Evolutionary conservation across 2,797 vertebrate genomes (phyloP), one percentile per base, ranked within the genome.

Genomic region (Salarias fasciatus): DNA sequence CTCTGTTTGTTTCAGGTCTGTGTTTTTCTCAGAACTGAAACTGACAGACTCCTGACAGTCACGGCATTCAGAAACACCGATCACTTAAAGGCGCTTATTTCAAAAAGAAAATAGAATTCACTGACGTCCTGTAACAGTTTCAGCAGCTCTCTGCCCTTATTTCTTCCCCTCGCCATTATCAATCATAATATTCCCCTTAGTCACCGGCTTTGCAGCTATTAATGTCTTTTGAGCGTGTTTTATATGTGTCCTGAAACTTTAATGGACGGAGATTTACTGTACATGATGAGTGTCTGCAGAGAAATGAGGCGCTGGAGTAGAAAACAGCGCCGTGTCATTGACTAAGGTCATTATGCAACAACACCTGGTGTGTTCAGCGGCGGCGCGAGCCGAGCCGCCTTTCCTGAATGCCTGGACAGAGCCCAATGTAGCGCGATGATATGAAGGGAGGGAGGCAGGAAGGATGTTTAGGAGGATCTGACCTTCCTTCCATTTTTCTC

Each of bases 381-480:
- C 68, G 67, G 77, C 77, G 58, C 67, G 63, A 79, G 61, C 59
- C 57, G 63, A 2, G 59, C 71, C 63, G 72, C 80, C 71, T 86
- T 88, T 90, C 86, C 87, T 87, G 83, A 87, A 80, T 75, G 79
- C 65, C 75, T 89, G 87, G 76, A 84, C 75, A 62, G 81, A 89
- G 58, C 72, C 77, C 80, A 83, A 69, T 58, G 69, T 52, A 29
- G 57, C 63, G 73, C 73, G 72, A 76, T 83, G 78, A 88, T 82
- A 59, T 58, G 66, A 75, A 65, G 83, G 77, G 58, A 82, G 84
- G 71, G 72, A 47, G 71, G 53, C 80, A 88, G 88, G 88, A 91
- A 91, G 87, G 88, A 90, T 90, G 83, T 90, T 90, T 86, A 88
- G 84, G 85, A 86, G 78, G 80, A 86, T 83, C 80, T 87, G 85